Percentiles rank a stretch among this genome's conserved stretches.
These are phyloP conservation scores for Harlomillsia oculata DNA, from an alignment of 1,140 invertebrate genomes.

Conservation along the genomic window DNA sequence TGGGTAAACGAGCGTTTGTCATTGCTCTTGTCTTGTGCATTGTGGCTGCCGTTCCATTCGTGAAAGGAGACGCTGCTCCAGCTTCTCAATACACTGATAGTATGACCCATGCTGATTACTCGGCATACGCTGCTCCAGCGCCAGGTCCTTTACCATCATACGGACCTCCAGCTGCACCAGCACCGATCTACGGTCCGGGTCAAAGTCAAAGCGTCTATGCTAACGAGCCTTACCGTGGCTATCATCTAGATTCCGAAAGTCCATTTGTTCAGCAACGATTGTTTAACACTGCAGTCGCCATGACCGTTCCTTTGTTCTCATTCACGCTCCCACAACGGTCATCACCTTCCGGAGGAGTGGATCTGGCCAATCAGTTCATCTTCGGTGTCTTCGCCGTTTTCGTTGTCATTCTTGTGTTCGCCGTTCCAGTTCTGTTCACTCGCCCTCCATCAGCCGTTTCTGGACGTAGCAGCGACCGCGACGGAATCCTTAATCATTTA, in stretches of 20 bases:
- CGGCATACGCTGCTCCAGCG: neutral
- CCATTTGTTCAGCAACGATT: slow-evolving; percentile 17
- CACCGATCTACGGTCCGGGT: neutral
- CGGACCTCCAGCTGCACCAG: slow-evolving; percentile 7
- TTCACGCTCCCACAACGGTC: slow-evolving; percentile 23
- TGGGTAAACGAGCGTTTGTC: too few relatives aligned
- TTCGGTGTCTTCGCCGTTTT: slow-evolving; percentile 28
- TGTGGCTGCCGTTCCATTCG: too few relatives aligned
- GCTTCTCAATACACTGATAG: neutral
- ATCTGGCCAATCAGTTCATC: slow-evolving; percentile 28
- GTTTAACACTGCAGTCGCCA: slow-evolving; percentile 21
- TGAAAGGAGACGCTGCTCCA: neutral
- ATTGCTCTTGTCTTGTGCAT: too few relatives aligned
- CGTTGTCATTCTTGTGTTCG: slow-evolving; percentile 24
- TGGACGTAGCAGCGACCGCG: slow-evolving; percentile 12
- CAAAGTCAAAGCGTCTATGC: too few relatives aligned
- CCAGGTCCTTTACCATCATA: slow-evolving; percentile 7
- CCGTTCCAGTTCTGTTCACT: slow-evolving; percentile 29
- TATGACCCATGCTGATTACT: neutral
- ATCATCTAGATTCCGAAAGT: slow-evolving; percentile 13
- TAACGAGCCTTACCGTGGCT: slow-evolving; percentile 7
- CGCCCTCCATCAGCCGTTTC: neutral
- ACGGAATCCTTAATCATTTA: slow-evolving; percentile 23
- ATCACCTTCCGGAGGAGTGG: slow-evolving; percentile 12
- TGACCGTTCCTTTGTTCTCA: slow-evolving; percentile 31